Conservation (phyloP, 2,113 vertebrate genomes). For the Hemicordylus capensis region DNA sequence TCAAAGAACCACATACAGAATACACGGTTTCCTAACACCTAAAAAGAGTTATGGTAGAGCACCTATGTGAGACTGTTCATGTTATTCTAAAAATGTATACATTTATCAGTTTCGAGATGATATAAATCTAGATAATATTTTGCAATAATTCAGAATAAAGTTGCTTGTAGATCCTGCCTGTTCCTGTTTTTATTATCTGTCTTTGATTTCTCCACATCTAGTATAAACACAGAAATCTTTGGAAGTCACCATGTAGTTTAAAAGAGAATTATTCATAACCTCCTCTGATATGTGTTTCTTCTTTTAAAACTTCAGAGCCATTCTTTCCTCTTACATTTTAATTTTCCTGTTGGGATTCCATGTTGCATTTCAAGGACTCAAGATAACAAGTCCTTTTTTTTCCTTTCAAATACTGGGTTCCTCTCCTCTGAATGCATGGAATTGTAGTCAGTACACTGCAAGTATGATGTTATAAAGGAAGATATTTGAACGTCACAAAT, state of each 20-base stretch:
- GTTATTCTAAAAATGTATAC: too few species aligned
- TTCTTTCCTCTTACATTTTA: constrained; percentile 15
- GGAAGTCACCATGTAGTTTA: background rate
- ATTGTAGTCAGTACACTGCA: background rate
- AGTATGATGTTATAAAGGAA: background rate
- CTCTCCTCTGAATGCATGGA: background rate
- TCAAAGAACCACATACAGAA: too few species aligned
- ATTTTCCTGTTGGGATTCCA: constrained; percentile 42
- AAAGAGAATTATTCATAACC: background rate
- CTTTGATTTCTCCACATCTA: background rate
- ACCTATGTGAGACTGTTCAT: background rate
- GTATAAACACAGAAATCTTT: background rate
- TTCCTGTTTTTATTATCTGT: background rate
- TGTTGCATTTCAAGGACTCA: background rate
- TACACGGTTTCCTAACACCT: too few species aligned
- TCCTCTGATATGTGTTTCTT: background rate
- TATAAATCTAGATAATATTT: background rate
- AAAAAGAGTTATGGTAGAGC: background rate
- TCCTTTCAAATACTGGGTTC: constrained; percentile 23
- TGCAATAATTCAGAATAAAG: background rate
- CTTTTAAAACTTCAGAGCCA: background rate
- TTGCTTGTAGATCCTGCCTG: background rate
- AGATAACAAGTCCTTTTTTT: background rate
- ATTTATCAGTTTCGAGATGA: background rate
- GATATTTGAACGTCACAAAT: background rate